phyloP scores from a whole-genome alignment of 2,888 invertebrate genomes.

The Drosophila algonquin region DNA sequence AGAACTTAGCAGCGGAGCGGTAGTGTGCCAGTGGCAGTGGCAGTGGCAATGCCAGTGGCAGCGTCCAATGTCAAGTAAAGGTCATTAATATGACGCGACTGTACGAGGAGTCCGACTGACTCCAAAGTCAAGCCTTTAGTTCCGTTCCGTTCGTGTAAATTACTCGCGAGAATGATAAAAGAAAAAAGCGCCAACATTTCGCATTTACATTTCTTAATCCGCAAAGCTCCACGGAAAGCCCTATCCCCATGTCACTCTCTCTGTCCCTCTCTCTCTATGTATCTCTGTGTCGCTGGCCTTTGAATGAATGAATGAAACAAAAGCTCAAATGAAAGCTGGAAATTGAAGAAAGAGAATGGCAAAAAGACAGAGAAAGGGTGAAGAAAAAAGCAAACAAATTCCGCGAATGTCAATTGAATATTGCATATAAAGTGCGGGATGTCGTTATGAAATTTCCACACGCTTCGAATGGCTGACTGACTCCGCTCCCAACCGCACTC shows the following conservation, averaged over 20 bases:
- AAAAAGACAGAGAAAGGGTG: not conserved
- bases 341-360: slow-evolving; percentile 59
- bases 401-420: slow-evolving; percentile 79
- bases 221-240: slow-evolving; percentile 33
- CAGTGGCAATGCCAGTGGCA: slow-evolving; percentile 49
- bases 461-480: slow-evolving; percentile 64
- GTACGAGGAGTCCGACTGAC: not conserved
- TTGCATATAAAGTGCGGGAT: slow-evolving; percentile 66
- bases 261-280: not conserved
- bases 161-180: slow-evolving; percentile 25
- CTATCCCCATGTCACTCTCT: not conserved
- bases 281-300: not conserved
- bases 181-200: slow-evolving; percentile 39
- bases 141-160: slow-evolving; percentile 56
- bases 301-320: slow-evolving; percentile 17
- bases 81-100: slow-evolving; percentile 64
- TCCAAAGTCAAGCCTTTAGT: slow-evolving; percentile 61
- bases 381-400: slow-evolving; percentile 23
- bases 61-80: slow-evolving; percentile 69
- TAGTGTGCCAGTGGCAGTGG: slow-evolving; percentile 50
- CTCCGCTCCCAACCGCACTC: slow-evolving; percentile 13
- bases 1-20: not conserved
- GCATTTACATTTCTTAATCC: slow-evolving; percentile 64
- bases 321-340: slow-evolving; percentile 68
- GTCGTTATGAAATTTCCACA: slow-evolving; percentile 78